Percentiles rank a stretch among this genome's conserved stretches.
These are phyloP conservation scores for Polydrusus pterygomalis DNA, from an alignment of 2,888 invertebrate species.

Conservation along the genomic window DNA sequence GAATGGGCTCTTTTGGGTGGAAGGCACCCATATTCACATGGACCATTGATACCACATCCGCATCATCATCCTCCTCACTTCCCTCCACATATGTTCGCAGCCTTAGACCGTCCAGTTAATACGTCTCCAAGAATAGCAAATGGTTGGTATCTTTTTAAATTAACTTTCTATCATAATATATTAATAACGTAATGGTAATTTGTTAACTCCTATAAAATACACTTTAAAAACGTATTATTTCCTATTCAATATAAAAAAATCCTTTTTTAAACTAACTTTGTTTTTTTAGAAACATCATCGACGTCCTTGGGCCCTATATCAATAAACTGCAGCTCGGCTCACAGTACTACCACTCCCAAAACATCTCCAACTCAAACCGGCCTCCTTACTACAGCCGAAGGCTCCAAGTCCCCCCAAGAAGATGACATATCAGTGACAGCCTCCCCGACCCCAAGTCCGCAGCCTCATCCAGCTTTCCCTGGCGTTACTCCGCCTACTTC, in stretches of 20 bases:
- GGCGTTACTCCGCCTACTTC: slow-evolving; percentile 68
- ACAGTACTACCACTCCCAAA: slow-evolving; percentile 83
- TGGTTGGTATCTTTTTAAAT: slow-evolving; percentile 68
- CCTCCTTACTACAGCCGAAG: slow-evolving; percentile 72
- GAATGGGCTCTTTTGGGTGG: slow-evolving; percentile 74
- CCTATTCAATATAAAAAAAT: no score
- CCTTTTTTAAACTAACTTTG: no score
- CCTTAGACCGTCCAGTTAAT: slow-evolving; percentile 75
- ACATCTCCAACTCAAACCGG: slow-evolving; percentile 74
- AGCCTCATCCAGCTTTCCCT: slow-evolving; percentile 69
- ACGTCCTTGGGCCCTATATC: slow-evolving; percentile 71
- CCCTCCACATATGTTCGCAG: slow-evolving; percentile 70
- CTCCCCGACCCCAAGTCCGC: slow-evolving; percentile 77
- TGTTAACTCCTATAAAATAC: no score
- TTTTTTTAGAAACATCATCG: slow-evolving; percentile 68
- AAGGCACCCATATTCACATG: slow-evolving; percentile 74
- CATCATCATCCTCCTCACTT: slow-evolving; percentile 75
- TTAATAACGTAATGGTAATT: no score
- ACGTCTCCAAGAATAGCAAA: slow-evolving; percentile 73
- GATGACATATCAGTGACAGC: slow-evolving; percentile 79
- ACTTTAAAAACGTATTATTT: no score
- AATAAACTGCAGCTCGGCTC: slow-evolving; percentile 75
- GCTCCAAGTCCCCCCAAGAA: slow-evolving; percentile 67
- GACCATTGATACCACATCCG: slow-evolving; percentile 74
- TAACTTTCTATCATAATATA: neutral